Evolutionary conservation across 2,888 invertebrate genomes (phyloP).

Genomic region (Neoascia interrupta): DNA sequence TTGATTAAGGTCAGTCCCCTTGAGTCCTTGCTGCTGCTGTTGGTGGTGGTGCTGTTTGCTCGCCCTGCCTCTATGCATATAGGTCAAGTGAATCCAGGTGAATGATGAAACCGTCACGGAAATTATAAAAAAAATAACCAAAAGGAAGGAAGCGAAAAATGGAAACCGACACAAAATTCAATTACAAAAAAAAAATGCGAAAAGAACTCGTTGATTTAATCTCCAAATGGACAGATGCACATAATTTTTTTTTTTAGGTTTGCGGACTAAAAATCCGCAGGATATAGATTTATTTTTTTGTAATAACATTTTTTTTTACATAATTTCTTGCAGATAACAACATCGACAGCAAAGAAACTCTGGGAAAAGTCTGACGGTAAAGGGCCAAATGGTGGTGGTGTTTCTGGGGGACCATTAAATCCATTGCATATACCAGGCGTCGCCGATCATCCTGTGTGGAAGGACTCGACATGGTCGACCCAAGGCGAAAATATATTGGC

Average conservation of each 20-base stretch:
- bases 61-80: conserved; percentile 36
- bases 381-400: conserved; percentile 81
- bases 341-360: conserved; percentile 95
- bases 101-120: conserved; percentile 41
- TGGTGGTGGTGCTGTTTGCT: background rate
- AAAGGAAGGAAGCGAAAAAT: conserved; percentile 1
- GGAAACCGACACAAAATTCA: conserved; percentile 8
- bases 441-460: conserved; percentile 89
- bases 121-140: too few relatives aligned
- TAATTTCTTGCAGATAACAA: conserved; percentile 93
- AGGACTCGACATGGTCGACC: conserved; percentile 95
- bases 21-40: conserved; percentile 40
- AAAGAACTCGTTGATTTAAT: conserved; percentile 39
- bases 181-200: background rate
- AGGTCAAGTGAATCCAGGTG: conserved; percentile 60
- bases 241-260: background rate
- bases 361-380: conserved; percentile 93
- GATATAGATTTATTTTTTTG: conserved; percentile 21
- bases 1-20: conserved; percentile 62
- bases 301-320: too few relatives aligned
- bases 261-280: background rate
- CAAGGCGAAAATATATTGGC: conserved; percentile 91
- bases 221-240: conserved; percentile 54
- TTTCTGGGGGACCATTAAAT: conserved; percentile 85
- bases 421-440: conserved; percentile 84